Base-by-base conservation (phyloP, 2,888 invertebrate genomes). In the Rhingia campestris region DNA sequence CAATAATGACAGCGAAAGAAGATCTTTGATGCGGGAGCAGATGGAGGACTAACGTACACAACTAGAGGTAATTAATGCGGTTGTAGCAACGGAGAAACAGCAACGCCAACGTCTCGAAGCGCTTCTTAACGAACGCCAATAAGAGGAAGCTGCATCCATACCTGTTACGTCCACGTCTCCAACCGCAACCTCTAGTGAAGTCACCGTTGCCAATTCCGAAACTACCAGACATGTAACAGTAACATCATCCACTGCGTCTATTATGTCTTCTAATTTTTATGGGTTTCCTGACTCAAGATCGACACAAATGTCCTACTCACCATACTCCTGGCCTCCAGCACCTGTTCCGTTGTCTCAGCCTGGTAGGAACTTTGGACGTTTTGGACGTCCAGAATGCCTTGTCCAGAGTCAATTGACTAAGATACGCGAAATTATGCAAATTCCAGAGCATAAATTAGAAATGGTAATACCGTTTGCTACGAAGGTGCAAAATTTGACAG, bases 401-500 rank as follows among this genome's bases (percentile, higher is more conserved):
- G 33, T 54, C n/a, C 51, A 51, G 39, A 37, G 51, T 5, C 37
- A 63, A 9, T 14, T 64, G 9, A 45, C 10, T 33, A 66, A 64
- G 37, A 43, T 79, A n/a, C 64, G 64, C 4, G 45, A 14, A 10
- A 49, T 53, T 32, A 10, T 22, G 39, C 43, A 14, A 10, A 73
- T 61, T 30, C 59, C 79, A 41, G 73, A 67, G 32, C 51, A 66
- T 35, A 73, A 59, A 33, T 49, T 73, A 9, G 43, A 66, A 4
- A 37, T 79, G 6, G 59, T 59, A 7, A n/a, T 53, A 14, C 51
- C 39, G 5, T 66, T 53, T 9, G 41, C 53, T 30, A 53, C n/a
- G n/a, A n/a, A n/a, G n/a, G n/a, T n/a, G n/a, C n/a, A n/a, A n/a
- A n/a, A n/a, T 22, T 32, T 53, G 7, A 22, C 41, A 1, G 41